These are phyloP conservation scores for Dipodomys spectabilis DNA, from an alignment of 2,113 vertebrate genomes.

Conservation along the genomic window DNA sequence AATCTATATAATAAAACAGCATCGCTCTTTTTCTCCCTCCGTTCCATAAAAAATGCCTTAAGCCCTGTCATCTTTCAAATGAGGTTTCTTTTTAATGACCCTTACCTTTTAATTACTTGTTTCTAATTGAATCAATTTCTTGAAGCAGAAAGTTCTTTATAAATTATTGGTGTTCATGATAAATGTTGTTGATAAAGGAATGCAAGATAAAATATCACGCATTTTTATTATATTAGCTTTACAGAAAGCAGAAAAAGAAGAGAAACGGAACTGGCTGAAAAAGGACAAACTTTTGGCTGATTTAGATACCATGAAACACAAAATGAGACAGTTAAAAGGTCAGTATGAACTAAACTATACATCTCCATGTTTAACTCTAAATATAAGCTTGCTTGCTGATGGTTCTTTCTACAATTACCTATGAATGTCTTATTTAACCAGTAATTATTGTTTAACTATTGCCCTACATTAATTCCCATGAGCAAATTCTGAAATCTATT, in stretches of 20 bases:
- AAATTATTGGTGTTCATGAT: slow-evolving; percentile 65
- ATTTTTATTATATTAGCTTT: slow-evolving; percentile 68
- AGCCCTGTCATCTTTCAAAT: slow-evolving; percentile 65
- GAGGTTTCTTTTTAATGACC: slow-evolving; percentile 58
- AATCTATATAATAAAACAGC: slow-evolving; percentile 67
- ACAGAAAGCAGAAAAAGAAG: slow-evolving; percentile 71
- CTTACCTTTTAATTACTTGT: slow-evolving; percentile 76
- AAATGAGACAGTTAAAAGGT: slow-evolving; percentile 80
- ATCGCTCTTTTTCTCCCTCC: not conserved
- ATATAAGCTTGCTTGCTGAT: not conserved
- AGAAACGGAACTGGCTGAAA: slow-evolving; percentile 74
- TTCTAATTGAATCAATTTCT: slow-evolving; percentile 78
- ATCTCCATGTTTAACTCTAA: not conserved
- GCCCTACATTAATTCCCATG: not conserved
- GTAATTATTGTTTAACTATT: not conserved
- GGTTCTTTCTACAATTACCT: slow-evolving; percentile 21
- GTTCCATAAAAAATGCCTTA: slow-evolving; percentile 60
- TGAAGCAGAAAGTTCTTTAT: slow-evolving; percentile 68
- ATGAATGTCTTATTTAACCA: slow-evolving; percentile 9
- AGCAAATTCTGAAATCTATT: slow-evolving; percentile 7
- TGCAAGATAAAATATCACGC: slow-evolving; percentile 41
- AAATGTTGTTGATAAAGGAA: slow-evolving; percentile 57
- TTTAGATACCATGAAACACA: slow-evolving; percentile 79
- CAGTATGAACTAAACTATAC: not conserved
- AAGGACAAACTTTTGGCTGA: slow-evolving; percentile 80